phyloP scores from a whole-genome alignment of 1,140 invertebrate species.

The Heliconius himera region DNA sequence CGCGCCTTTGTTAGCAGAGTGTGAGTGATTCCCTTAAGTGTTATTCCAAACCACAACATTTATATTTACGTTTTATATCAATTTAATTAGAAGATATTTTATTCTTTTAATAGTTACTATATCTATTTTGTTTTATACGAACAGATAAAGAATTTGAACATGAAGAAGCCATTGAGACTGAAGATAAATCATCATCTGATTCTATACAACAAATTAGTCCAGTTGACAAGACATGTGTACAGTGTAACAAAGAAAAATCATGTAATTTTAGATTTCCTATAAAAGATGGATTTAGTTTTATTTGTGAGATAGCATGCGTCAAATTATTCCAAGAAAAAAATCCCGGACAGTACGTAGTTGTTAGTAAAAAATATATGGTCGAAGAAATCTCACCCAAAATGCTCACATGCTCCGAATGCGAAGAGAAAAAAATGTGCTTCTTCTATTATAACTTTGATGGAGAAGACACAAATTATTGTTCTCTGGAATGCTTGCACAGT shows the following conservation, averaged over 20 bases:
- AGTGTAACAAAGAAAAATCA: slow-evolving; percentile 55
- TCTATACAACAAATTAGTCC: slow-evolving; percentile 63
- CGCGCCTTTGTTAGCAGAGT: no score
- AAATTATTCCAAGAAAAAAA: slow-evolving; percentile 53
- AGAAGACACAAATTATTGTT: slow-evolving; percentile 81
- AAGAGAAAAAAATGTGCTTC: slow-evolving; percentile 77
- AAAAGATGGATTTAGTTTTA: slow-evolving; percentile 58
- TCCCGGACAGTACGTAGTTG: slow-evolving; percentile 57
- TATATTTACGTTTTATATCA: background rate
- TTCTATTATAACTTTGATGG: slow-evolving; percentile 82
- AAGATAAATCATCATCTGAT: slow-evolving; percentile 48
- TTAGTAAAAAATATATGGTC: slow-evolving; percentile 69
- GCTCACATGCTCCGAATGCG: slow-evolving; percentile 74
- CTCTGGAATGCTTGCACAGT: slow-evolving; percentile 79
- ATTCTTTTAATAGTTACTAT: background rate
- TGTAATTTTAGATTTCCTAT: slow-evolving; percentile 56
- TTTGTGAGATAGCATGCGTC: slow-evolving; percentile 65
- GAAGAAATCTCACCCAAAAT: slow-evolving; percentile 67
- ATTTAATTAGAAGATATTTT: background rate
- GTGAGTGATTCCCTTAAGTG: no score
- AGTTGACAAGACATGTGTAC: slow-evolving; percentile 58
- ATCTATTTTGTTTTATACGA: background rate
- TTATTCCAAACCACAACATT: no score
- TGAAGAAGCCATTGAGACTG: slow-evolving; percentile 55
- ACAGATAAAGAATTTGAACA: slow-evolving; percentile 73